These are phyloP conservation scores for Ahaetulla prasina DNA, from an alignment of 2,113 vertebrate genomes.

Conservation along the genomic window DNA sequence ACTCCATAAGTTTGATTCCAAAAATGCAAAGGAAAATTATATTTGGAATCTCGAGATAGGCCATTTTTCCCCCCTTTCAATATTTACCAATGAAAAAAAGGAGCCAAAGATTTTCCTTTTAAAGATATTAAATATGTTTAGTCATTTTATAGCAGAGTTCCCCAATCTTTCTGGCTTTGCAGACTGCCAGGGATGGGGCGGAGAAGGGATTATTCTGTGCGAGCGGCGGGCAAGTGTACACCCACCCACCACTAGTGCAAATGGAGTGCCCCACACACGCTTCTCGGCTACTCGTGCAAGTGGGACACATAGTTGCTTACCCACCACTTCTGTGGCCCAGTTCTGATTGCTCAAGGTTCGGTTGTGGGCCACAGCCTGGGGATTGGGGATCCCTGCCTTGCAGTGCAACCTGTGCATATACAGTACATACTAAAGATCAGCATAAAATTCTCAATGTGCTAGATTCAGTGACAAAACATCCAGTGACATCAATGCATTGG, in stretches of 20 bases:
- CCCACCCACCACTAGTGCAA: neutral
- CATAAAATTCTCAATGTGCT: neutral
- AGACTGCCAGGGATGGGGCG: neutral
- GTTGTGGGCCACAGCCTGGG: neutral
- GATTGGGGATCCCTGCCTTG: neutral
- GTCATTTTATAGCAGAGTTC: neutral
- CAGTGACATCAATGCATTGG: neutral
- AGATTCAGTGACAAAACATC: neutral
- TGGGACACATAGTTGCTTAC: neutral
- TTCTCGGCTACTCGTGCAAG: neutral
- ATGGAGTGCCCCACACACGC: neutral
- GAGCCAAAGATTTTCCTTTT: neutral
- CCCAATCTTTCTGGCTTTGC: neutral
- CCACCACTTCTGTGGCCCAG: neutral
- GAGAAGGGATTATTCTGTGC: neutral
- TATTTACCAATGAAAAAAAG: neutral
- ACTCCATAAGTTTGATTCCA: neutral
- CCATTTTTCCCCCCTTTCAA: neutral
- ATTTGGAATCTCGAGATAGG: neutral
- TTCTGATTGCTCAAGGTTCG: neutral
- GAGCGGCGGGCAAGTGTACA: accelerated
- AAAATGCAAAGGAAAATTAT: neutral
- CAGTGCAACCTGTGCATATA: neutral
- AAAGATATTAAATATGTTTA: neutral
- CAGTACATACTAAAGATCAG: neutral